Conservation (phyloP, 2,113 vertebrate genomes). For the Eulemur rufifrons region DNA sequence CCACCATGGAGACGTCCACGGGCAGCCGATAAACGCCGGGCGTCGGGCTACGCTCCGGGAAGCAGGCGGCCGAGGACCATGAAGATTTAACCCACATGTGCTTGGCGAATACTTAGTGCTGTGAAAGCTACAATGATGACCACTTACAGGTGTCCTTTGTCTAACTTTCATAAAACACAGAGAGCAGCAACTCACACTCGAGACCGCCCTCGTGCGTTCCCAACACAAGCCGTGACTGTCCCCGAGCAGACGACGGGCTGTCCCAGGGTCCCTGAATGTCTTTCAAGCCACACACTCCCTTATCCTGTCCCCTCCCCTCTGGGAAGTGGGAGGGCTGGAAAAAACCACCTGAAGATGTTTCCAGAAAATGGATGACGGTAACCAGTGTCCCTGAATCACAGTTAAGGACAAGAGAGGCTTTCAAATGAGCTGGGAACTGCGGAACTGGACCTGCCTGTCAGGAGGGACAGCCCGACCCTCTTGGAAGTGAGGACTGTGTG, state of each 20-base stretch:
- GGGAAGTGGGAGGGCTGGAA: neutral
- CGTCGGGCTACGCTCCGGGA: neutral
- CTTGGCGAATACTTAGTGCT: neutral
- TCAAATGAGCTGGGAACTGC: neutral
- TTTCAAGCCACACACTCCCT: neutral
- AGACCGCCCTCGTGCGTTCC: neutral
- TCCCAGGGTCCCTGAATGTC: neutral
- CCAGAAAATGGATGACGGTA: neutral
- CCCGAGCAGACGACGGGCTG: neutral
- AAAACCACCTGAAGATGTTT: neutral
- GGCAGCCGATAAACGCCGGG: neutral
- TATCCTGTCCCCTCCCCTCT: neutral
- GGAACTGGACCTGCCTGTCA: too few species aligned
- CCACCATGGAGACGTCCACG: constrained; percentile 2
- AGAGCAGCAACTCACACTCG: constrained; percentile 21
- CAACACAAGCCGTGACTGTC: neutral
- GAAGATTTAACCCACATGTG: neutral
- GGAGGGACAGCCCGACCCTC: neutral
- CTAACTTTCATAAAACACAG: neutral
- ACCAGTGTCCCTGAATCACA: neutral
- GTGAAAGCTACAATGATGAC: neutral
- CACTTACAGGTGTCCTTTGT: constrained; percentile 15
- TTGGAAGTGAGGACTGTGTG: neutral
- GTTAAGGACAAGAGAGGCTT: neutral
- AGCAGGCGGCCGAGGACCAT: neutral